These are phyloP conservation scores for Osmoderma eremita DNA, from an alignment of 2,888 invertebrate genomes.

Conservation along the genomic window DNA sequence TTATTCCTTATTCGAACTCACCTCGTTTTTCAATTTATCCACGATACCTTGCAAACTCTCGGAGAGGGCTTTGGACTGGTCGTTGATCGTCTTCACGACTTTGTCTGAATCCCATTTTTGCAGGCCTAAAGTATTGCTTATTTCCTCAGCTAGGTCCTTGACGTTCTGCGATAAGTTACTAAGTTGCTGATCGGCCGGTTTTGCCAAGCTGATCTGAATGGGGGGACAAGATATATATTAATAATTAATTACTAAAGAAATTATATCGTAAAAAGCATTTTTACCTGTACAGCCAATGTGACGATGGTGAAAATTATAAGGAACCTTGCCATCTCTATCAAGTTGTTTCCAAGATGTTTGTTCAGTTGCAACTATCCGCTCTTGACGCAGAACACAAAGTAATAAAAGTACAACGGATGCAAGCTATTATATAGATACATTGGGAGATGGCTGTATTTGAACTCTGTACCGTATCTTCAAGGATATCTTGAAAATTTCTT, in stretches of 20 bases:
- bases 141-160: constrained; percentile 47
- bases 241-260: background rate
- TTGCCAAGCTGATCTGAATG: constrained; percentile 45
- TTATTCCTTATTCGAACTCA: constrained; percentile 45
- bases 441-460: too few species aligned
- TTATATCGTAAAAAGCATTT: background rate
- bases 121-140: constrained; percentile 50
- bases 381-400: too few species aligned
- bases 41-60: constrained; percentile 53
- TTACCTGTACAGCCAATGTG: constrained; percentile 7
- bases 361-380: background rate
- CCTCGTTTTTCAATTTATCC: constrained; percentile 56
- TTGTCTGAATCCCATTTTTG: constrained; percentile 56
- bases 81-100: constrained; percentile 53
- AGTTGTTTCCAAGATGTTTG: background rate
- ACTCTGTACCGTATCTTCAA: too few species aligned
- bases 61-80: constrained; percentile 56
- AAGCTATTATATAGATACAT: too few species aligned
- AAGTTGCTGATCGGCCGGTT: constrained; percentile 42
- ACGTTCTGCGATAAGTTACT: constrained; percentile 45
- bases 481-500: too few species aligned
- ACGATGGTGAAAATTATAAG: background rate
- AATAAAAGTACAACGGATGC: too few species aligned
- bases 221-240: background rate
- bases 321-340: background rate